These are phyloP conservation scores for Thereva nobilitata DNA, from an alignment of 2,888 invertebrate species.

Conservation along the genomic window DNA sequence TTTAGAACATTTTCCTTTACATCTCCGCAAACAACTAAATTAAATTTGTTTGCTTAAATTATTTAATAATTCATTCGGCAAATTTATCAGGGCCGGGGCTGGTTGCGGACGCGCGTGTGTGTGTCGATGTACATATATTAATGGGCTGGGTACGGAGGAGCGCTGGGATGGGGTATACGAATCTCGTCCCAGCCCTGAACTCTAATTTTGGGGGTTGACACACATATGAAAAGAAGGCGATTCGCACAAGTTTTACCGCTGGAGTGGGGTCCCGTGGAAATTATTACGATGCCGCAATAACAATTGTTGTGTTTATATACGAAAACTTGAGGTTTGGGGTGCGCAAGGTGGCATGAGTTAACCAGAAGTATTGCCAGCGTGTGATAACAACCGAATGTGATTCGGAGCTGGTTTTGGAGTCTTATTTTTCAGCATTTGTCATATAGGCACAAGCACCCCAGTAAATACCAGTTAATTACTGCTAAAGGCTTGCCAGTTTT, in stretches of 20 bases:
- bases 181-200: not conserved
- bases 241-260: conserved; percentile 8
- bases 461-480: no score
- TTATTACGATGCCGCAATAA: conserved; percentile 7
- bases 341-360: not conserved
- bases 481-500: no score
- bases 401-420: not conserved
- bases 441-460: no score
- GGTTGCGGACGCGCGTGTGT: conserved; percentile 12
- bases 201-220: conserved; percentile 3
- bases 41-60: conserved; percentile 43
- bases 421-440: no score
- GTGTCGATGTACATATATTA: conserved; percentile 27
- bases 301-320: conserved; percentile 3
- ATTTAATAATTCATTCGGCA: conserved; percentile 42
- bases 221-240: conserved; percentile 14
- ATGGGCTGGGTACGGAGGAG: conserved; percentile 5
- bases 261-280: conserved; percentile 18
- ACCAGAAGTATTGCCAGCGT: conserved; percentile 9
- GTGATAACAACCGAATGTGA: not conserved
- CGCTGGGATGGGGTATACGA: not conserved
- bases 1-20: conserved; percentile 42
- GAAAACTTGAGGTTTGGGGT: not conserved
- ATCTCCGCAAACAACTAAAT: conserved; percentile 41
- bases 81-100: conserved; percentile 39